Evolutionary conservation across 2,797 vertebrate genomes (phyloP), one percentile per base, ranked within the genome.

Genomic region (Podarcis lilfordi): DNA sequence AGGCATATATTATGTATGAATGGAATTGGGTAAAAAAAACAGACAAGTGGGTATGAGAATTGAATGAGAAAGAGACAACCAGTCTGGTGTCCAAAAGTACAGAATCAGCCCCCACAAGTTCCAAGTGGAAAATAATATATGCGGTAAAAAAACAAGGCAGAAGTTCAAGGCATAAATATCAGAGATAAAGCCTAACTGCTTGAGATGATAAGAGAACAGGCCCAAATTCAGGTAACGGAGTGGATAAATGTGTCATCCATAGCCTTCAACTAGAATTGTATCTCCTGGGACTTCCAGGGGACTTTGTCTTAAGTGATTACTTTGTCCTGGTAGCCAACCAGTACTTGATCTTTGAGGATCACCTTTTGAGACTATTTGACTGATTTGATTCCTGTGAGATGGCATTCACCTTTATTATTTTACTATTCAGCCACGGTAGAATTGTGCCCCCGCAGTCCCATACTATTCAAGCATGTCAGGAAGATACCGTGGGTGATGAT

Each of bases 341-440:
- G 35, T 8, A 23, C 45, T 5, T 8, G 11, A 17, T 32, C 10
- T 5, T 71, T 43, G 8, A 66, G 13, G 13, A 55, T 55, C 50
- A 55, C 50, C 50, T 15, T 55, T 55, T 15, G 50, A 55, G 50
- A 55, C 3, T 55, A 15, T 55, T 15, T 55, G 50, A 15, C 50
- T 90, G 81, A 7, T 80, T 82, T 82, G 59, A 88, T 91, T 90
- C 92, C 88, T 82, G 64, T 3, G 87, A 90, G 59, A 76, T 74
- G 85, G 76, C 88, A 94, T 95, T 86, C 87, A 89, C 82, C 84
- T 96, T 91, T 40, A 71, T 21, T 94, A 92, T 89, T 84, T 21
- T 50, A 50, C 50, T 50, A 50, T 50, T 15, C 50, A 15, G 11
- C 3, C 13, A 55, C 50, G 4, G 50, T 55, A 55, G 13, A 55